Conservation (phyloP, 2,797 vertebrate species). For the Odontamblyopus rebecca region DNA sequence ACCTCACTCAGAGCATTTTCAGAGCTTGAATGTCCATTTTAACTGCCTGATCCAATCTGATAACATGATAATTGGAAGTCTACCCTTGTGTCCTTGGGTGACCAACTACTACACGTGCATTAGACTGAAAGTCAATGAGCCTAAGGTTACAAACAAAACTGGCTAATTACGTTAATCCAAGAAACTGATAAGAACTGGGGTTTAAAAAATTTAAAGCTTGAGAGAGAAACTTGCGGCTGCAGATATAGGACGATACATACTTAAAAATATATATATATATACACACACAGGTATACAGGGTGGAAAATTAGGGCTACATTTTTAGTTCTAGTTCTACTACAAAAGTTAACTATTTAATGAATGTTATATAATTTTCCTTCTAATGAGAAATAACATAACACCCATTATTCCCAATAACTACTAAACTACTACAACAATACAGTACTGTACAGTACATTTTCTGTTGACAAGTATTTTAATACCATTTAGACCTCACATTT, state of each 20-base stretch:
- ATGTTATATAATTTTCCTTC: not conserved
- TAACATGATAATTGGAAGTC: slow-evolving; percentile 39
- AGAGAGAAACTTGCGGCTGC: slow-evolving; percentile 22
- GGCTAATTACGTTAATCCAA: slow-evolving; percentile 71
- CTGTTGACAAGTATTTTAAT: not conserved
- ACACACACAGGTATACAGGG: slow-evolving; percentile 8
- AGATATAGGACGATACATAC: slow-evolving; percentile 9
- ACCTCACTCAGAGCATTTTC: slow-evolving; percentile 6
- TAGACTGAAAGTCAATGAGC: slow-evolving; percentile 8
- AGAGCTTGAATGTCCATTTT: slow-evolving; percentile 33
- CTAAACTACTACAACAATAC: not conserved
- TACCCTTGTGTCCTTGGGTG: slow-evolving; percentile 20
- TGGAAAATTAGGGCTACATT: not conserved
- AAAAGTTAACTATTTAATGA: too few relatives aligned
- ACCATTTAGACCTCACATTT: slow-evolving; percentile 9
- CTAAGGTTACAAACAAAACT: slow-evolving; percentile 39
- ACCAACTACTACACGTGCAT: slow-evolving; percentile 21
- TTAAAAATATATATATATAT: slow-evolving; percentile 15
- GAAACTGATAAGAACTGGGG: slow-evolving; percentile 53
- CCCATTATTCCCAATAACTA: not conserved
- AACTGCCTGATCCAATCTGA: slow-evolving; percentile 33
- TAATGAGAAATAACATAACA: not conserved
- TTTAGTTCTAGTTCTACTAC: too few relatives aligned
- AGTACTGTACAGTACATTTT: not conserved
- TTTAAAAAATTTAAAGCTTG: slow-evolving; percentile 48